Conservation (phyloP, 2,888 invertebrate genomes). For the Atethmia centrago region DNA sequence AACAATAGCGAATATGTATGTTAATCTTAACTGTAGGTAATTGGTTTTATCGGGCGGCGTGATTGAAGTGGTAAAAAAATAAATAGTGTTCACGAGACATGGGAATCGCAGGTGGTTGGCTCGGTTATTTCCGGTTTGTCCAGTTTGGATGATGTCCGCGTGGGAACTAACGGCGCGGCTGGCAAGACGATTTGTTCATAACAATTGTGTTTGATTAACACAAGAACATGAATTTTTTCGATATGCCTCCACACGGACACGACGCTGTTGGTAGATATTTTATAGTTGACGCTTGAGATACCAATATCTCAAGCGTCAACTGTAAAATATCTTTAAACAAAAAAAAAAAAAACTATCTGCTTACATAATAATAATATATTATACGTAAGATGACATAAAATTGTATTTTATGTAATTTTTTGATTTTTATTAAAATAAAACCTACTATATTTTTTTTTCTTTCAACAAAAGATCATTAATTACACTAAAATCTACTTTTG, state of each 20-base stretch:
- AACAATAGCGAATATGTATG: constrained; percentile 40
- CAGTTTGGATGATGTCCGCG: constrained; percentile 85
- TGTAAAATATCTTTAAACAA: background rate
- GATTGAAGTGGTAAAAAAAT: constrained; percentile 66
- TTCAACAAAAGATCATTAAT: constrained; percentile 15
- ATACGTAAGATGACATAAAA: background rate
- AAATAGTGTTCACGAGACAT: constrained; percentile 66
- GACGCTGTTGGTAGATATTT: background rate
- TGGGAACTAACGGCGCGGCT: constrained; percentile 84
- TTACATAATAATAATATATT: background rate
- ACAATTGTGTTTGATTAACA: constrained; percentile 56
- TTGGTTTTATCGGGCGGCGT: constrained; percentile 57
- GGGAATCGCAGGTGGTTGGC: constrained; percentile 78
- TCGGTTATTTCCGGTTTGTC: constrained; percentile 86
- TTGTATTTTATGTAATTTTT: background rate
- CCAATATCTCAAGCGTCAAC: background rate
- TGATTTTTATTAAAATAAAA: background rate
- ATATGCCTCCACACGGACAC: constrained; percentile 25
- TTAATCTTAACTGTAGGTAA: constrained; percentile 61
- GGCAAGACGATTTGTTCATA: constrained; percentile 64
- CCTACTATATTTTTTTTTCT: background rate
- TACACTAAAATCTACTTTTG: constrained; percentile 52
- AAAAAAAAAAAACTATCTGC: background rate
- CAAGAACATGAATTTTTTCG: constrained; percentile 28
- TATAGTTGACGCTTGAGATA: too few relatives aligned